Conservation (phyloP, 2,113 vertebrate genomes). For the Asarcornis scutulata region DNA sequence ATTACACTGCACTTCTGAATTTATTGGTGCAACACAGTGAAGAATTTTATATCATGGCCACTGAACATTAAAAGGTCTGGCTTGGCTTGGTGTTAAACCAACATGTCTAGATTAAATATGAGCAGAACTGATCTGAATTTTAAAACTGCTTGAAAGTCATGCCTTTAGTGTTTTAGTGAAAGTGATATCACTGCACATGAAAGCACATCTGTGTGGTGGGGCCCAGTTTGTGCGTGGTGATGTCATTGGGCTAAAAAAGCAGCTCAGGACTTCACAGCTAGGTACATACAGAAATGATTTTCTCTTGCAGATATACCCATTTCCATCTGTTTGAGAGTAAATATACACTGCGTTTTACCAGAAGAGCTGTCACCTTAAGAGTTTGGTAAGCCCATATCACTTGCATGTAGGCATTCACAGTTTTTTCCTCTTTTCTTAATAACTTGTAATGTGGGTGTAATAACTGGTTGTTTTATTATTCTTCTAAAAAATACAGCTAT, state of each 20-base stretch:
- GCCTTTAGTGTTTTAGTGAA: conserved; percentile 71
- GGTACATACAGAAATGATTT: conserved; percentile 46
- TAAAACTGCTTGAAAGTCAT: conserved; percentile 77
- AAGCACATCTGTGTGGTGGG: conserved; percentile 56
- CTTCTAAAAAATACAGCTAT: not conserved
- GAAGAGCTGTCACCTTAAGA: not conserved
- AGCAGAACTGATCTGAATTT: conserved; percentile 79
- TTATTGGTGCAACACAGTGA: conserved; percentile 76
- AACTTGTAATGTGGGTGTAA: not conserved
- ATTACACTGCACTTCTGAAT: conserved; percentile 69
- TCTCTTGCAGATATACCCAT: not conserved
- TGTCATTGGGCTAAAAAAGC: conserved; percentile 41
- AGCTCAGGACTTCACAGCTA: conserved; percentile 25
- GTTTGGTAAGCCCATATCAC: not conserved
- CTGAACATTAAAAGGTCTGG: conserved; percentile 81
- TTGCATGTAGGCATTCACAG: not conserved
- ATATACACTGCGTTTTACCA: not conserved
- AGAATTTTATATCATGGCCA: conserved; percentile 78
- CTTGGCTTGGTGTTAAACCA: conserved; percentile 82
- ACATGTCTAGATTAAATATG: conserved; percentile 82
- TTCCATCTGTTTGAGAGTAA: not conserved
- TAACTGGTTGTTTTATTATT: not conserved
- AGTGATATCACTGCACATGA: conserved; percentile 68
- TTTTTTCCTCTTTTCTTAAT: not conserved
- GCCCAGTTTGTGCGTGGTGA: not conserved